Percentiles rank a stretch among this genome's conserved stretches.
Evolutionary conservation across 1,140 invertebrate species (phyloP).

Genomic region (Orius insidiosus): DNA sequence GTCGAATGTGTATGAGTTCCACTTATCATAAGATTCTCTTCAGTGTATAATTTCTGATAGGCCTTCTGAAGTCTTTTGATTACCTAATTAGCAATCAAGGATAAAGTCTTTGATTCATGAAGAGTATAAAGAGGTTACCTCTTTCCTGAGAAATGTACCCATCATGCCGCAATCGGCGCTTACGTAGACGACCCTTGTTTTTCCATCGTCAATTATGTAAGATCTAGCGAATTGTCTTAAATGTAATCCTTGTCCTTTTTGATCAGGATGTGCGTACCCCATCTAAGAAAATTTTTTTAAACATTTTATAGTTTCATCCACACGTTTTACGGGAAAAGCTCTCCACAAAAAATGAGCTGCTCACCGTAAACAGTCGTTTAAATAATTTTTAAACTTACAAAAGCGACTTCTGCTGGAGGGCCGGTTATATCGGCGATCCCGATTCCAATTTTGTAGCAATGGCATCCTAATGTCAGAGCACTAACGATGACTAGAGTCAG

Average conservation of each 20-base stretch:
- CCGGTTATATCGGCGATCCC: constrained; percentile 78
- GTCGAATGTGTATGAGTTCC: constrained; percentile 78
- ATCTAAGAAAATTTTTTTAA: too few relatives aligned
- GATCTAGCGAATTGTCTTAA: constrained; percentile 69
- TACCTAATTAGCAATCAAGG: constrained; percentile 34
- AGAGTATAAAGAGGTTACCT: constrained; percentile 34
- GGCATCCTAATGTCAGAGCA: background rate
- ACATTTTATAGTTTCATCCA: background rate
- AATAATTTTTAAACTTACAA: constrained; percentile 68
- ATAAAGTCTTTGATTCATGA: background rate
- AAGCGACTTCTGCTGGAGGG: constrained; percentile 73
- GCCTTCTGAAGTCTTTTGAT: constrained; percentile 42
- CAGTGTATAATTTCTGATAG: constrained; percentile 51
- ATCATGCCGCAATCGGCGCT: constrained; percentile 74
- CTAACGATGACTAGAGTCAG: too few relatives aligned
- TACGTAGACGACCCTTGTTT: constrained; percentile 57
- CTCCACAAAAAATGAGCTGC: too few relatives aligned
- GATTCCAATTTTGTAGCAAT: constrained; percentile 43
- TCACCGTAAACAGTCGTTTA: too few relatives aligned
- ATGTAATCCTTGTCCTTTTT: constrained; percentile 69
- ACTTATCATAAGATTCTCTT: constrained; percentile 68
- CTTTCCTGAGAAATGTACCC: constrained; percentile 50
- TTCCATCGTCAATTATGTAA: constrained; percentile 57
- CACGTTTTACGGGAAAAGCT: too few relatives aligned
- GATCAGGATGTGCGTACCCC: constrained; percentile 78